Conservation (phyloP, 1,140 invertebrate genomes). For the Ceratina calcarata region DNA sequence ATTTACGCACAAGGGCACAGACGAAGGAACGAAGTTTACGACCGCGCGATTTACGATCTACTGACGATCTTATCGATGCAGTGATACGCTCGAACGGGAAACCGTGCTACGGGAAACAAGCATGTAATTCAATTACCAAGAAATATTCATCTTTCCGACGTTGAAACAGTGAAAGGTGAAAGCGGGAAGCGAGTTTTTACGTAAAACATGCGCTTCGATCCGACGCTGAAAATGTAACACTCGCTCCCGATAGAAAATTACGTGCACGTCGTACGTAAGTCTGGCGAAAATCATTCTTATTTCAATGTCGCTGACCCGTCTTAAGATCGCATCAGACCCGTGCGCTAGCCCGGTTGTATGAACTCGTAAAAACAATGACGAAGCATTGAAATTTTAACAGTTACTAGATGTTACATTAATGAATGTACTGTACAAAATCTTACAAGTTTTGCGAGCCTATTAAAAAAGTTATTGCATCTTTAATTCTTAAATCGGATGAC, state of each 20-base stretch:
- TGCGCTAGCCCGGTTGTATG: no score
- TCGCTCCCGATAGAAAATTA: no score
- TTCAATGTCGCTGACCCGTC: neutral
- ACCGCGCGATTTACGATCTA: neutral
- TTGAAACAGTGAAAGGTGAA: slow-evolving; percentile 2
- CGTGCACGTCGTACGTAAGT: neutral
- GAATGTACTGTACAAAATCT: no score
- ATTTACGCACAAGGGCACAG: neutral
- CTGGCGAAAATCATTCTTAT: neutral
- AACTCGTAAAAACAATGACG: no score
- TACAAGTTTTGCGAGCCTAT: no score
- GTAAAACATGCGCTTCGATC: neutral
- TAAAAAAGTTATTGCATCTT: no score
- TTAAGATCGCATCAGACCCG: no score
- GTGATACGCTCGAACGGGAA: neutral
- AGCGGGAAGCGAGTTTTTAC: neutral
- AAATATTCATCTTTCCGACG: slow-evolving; percentile 13
- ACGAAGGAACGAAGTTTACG: neutral
- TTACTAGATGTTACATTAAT: no score
- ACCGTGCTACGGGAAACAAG: neutral
- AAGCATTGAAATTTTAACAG: no score
- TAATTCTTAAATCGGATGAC: no score
- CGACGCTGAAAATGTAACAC: neutral
- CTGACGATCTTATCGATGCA: neutral
- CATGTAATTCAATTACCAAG: slow-evolving; percentile 7